phyloP scores from a whole-genome alignment of 2,888 invertebrate genomes.

The Spodoptera picta region DNA sequence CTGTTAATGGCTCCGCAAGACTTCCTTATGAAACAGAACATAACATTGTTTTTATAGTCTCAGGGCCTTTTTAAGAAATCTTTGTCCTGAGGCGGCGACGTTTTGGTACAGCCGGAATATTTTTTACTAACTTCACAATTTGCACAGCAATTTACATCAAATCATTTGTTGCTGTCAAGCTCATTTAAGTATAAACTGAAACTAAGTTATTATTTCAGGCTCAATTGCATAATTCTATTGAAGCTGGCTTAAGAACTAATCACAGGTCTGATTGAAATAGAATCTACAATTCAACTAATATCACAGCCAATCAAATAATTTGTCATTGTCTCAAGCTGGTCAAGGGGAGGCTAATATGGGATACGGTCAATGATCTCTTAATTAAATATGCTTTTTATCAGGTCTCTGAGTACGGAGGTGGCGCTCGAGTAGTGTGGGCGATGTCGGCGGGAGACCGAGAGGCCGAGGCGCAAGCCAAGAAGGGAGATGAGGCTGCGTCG shows the following conservation, averaged over 20 bases:
- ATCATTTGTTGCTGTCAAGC: no score
- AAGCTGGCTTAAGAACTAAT: no score
- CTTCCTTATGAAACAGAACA: constrained; percentile 35
- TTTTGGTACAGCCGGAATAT: neutral
- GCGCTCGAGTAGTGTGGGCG: constrained; percentile 86
- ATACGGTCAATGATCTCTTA: no score
- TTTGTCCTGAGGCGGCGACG: neutral
- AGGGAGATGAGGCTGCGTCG: constrained; percentile 80
- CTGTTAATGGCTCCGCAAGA: constrained; percentile 28
- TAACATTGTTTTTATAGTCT: constrained; percentile 17
- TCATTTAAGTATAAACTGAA: no score
- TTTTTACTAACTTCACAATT: no score
- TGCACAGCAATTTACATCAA: no score
- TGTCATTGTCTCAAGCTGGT: no score
- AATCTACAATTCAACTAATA: no score
- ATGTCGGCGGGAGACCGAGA: constrained; percentile 91
- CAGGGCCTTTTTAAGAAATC: neutral
- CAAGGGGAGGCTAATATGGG: no score
- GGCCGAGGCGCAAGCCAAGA: constrained; percentile 87
- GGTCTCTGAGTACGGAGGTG: constrained; percentile 86
- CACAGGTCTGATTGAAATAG: no score
- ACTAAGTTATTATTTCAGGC: no score
- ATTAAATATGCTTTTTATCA: constrained; percentile 63
- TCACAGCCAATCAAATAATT: neutral
- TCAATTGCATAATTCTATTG: no score